Evolutionary conservation across 2,888 invertebrate species (phyloP), one percentile per base, ranked within the genome.

Genomic region (Boloria euphrosyne): DNA sequence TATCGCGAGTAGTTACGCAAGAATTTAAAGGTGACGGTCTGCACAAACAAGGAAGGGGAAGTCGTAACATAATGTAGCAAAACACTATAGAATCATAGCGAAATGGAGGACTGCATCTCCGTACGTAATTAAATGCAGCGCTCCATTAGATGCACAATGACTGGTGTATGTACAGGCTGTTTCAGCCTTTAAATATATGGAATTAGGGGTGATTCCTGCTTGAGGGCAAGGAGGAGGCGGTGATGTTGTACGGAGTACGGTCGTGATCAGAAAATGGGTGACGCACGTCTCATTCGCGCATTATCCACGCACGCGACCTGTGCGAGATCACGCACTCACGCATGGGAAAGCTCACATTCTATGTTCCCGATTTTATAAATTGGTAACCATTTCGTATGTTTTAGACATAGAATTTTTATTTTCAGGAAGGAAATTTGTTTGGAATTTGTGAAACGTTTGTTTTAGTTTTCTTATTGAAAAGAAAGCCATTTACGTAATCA

Each of bases 281-380:
- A 67, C 69, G 69, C 72, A 67, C 72, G 71, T 74, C 69, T 72
- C 73, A 72, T 73, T 74, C 73, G 71, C 70, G 71, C 72, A 78
- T 79, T 78, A 72, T 78, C 67, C 75, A 75, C 77, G 78, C 72
- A 67, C 72, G 71, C 68, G 60, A 62, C 68, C 66, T 61, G 47
- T 31, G 47, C 43, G 55, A 61, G 60, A 65, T 67, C 66, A 61
- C 69, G 63, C 62, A 65, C 65, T 60, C 68, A 66, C 68, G 68
- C 67, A 55, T 66, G 67, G 55, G 68, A 70, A 67, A 70, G 64
- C 67, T 66, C 57, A 18, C 47, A 27, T 61, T 66, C 46, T 57
- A 46, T 46, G n/a, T 3, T n/a, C 46, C n/a, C n/a, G 18, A n/a
- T 22, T 22, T 46, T 18, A 57, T 53, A 53, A n/a, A 31, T 44